These are phyloP conservation scores for Drosophila gunungcola DNA, from an alignment of 1,140 invertebrate genomes.

Conservation along the genomic window DNA sequence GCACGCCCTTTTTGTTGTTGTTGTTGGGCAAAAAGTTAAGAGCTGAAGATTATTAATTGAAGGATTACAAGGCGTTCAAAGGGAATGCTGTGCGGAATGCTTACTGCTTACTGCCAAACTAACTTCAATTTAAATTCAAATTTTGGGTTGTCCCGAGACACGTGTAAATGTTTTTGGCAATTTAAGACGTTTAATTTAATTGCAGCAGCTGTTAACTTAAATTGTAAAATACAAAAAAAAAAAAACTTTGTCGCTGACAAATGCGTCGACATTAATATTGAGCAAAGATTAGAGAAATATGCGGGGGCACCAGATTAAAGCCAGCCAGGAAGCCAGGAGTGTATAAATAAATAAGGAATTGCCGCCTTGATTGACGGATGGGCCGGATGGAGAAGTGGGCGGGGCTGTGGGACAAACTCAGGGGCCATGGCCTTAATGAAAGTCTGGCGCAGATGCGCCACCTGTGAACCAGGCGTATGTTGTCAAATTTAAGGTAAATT, in stretches of 20 bases:
- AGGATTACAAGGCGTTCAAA: slow-evolving; percentile 78
- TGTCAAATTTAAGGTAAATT: slow-evolving; percentile 81
- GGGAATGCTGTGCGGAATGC: slow-evolving; percentile 31
- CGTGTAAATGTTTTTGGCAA: slow-evolving; percentile 72
- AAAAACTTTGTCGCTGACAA: slow-evolving; percentile 60
- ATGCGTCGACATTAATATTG: slow-evolving; percentile 69
- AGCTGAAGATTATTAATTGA: slow-evolving; percentile 80
- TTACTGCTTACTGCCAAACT: slow-evolving; percentile 51
- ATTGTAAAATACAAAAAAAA: slow-evolving; percentile 43
- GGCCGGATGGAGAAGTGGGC: not conserved
- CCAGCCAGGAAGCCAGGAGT: slow-evolving; percentile 4
- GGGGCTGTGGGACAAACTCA: not conserved
- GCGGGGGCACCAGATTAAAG: slow-evolving; percentile 44
- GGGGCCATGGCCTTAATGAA: slow-evolving; percentile 38
- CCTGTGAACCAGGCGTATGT: slow-evolving; percentile 62
- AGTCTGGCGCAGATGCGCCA: slow-evolving; percentile 60
- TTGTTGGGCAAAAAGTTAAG: slow-evolving; percentile 47
- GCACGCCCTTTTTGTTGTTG: slow-evolving; percentile 18
- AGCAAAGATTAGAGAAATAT: slow-evolving; percentile 32
- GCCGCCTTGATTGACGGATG: slow-evolving; percentile 62
- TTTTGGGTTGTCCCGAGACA: slow-evolving; percentile 48
- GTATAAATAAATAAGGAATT: slow-evolving; percentile 59
- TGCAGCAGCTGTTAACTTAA: slow-evolving; percentile 76
- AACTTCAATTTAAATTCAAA: slow-evolving; percentile 82
- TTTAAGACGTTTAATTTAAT: slow-evolving; percentile 80